A percentile compares a stretch with the other conserved stretches of the same genome.
Conservation (phyloP, 2,113 vertebrate genomes). For the Periophthalmodon schlosseri region DNA sequence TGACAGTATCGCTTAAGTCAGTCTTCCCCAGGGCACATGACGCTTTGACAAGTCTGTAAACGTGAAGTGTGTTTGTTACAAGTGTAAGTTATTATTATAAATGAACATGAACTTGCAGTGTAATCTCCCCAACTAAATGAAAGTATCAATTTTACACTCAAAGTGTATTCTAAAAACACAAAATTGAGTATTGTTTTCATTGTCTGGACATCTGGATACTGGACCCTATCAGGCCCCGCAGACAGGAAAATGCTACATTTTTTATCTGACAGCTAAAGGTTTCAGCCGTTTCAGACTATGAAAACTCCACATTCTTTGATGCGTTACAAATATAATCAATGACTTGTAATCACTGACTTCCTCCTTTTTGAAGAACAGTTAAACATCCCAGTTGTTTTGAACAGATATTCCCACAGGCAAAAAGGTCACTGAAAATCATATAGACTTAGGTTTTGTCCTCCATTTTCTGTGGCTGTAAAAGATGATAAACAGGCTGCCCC, state of each 20-base stretch:
- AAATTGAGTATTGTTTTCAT: not conserved
- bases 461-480: conserved; percentile 51
- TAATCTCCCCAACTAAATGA: too few species aligned
- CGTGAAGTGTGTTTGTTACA: too few species aligned
- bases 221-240: not conserved
- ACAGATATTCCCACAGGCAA: conserved; percentile 9
- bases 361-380: not conserved
- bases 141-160: too few species aligned
- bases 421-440: conserved; percentile 26
- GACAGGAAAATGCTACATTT: not conserved
- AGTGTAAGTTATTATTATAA: too few species aligned
- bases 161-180: too few species aligned
- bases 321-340: not conserved
- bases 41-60: too few species aligned
- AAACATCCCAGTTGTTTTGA: not conserved
- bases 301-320: not conserved
- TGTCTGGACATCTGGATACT: not conserved
- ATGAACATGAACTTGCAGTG: too few species aligned
- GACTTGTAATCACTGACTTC: not conserved
- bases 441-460: conserved; percentile 20
- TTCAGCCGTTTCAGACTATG: not conserved
- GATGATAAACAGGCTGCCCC: conserved; percentile 66
- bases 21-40: too few species aligned
- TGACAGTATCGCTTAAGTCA: too few species aligned
- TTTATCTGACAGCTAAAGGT: not conserved